phyloP scores from a whole-genome alignment of 1,140 invertebrate genomes.

The Drosophila elegans region DNA sequence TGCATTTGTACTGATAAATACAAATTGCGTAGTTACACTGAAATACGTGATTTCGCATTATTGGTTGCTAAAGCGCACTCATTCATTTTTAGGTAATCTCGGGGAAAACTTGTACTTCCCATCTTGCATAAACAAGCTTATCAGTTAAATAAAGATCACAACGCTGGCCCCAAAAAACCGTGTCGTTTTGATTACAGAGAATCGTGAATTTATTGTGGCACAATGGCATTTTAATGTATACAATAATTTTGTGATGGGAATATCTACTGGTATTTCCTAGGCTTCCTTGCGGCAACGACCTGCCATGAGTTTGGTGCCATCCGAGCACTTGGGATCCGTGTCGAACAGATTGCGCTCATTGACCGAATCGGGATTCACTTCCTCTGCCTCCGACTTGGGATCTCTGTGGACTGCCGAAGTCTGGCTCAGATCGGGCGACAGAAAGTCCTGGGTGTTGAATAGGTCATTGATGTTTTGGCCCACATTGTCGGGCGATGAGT shows the following conservation, averaged over 20 bases:
- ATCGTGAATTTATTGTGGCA: slow-evolving; percentile 20
- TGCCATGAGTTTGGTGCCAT: slow-evolving; percentile 23
- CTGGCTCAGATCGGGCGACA: slow-evolving; percentile 12
- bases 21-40: not conserved
- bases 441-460: slow-evolving; percentile 49
- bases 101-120: not conserved
- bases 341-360: slow-evolving; percentile 46
- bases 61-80: not conserved
- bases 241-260: too few species aligned
- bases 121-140: slow-evolving; percentile 8
- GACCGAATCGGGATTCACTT: slow-evolving; percentile 4
- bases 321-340: slow-evolving; percentile 35
- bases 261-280: slow-evolving; percentile 9
- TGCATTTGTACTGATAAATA: not conserved
- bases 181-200: not conserved
- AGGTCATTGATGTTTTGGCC: slow-evolving; percentile 29
- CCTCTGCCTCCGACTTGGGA: slow-evolving; percentile 31
- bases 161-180: not conserved
- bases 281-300: slow-evolving; percentile 56
- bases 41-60: not conserved
- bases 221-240: not conserved
- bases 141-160: not conserved
- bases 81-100: not conserved
- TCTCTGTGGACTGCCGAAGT: not conserved
- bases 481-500: not conserved